phyloP scores from a whole-genome alignment of 2,113 vertebrate genomes.

The Bombycilla garrulus region DNA sequence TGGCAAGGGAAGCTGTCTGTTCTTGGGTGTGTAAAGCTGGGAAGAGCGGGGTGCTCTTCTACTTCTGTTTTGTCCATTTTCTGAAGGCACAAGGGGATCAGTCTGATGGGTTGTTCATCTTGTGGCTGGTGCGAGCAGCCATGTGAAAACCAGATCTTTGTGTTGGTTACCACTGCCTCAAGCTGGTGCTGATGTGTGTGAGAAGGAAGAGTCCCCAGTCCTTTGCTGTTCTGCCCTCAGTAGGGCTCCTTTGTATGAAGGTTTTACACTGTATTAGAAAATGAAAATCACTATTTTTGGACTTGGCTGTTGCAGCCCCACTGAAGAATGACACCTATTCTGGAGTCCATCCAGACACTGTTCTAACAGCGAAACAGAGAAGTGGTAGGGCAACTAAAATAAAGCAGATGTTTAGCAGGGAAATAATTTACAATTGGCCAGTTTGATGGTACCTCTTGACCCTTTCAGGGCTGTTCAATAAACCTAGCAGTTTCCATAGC shows the following conservation, averaged over 20 bases:
- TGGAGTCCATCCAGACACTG: not conserved
- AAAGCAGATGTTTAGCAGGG: constrained; percentile 25
- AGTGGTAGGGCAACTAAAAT: not conserved
- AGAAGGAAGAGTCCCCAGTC: not conserved
- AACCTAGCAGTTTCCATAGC: constrained; percentile 49
- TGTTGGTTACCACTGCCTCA: not conserved
- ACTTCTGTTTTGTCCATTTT: not conserved
- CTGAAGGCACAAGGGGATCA: not conserved
- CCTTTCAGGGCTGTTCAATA: constrained; percentile 36
- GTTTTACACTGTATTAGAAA: not conserved
- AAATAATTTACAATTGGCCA: not conserved
- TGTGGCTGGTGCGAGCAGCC: not conserved
- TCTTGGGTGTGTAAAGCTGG: not conserved
- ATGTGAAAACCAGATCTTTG: not conserved
- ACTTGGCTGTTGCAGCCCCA: not conserved
- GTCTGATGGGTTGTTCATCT: not conserved
- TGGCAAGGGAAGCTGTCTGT: not conserved
- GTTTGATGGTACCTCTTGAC: constrained; percentile 43
- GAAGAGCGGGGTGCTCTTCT: not conserved
- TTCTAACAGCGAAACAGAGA: not conserved
- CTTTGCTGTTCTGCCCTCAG: not conserved
- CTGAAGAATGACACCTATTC: not conserved
- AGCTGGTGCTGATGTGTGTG: not conserved
- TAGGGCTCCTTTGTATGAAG: not conserved
- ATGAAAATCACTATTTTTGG: not conserved